Percentiles rank a stretch among this genome's conserved stretches.
phyloP scores from a whole-genome alignment of 1,140 invertebrate species.

The Pseudomyrmex flavicornis region DNA sequence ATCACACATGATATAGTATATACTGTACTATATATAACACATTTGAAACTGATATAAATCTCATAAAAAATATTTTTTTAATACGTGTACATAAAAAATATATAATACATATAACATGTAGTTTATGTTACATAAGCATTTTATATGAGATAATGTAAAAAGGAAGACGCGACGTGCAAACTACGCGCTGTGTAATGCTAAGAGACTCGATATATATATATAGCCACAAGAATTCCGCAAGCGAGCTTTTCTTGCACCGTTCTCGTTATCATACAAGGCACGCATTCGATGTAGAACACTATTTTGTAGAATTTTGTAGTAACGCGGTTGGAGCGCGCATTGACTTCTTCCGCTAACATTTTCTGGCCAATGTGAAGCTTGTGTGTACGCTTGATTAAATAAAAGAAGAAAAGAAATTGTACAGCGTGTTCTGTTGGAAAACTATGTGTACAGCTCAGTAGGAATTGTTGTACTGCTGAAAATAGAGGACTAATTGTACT shows the following conservation, averaged over 20 bases:
- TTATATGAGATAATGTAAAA: too few relatives aligned
- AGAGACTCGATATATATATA: neutral
- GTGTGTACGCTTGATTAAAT: conserved; percentile 46
- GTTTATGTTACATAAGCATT: too few relatives aligned
- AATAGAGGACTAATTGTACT: neutral
- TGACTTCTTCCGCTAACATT: conserved; percentile 37
- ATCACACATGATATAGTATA: too few relatives aligned
- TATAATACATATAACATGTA: too few relatives aligned
- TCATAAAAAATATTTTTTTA: too few relatives aligned
- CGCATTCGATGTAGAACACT: conserved; percentile 52
- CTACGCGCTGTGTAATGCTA: neutral
- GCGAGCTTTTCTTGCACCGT: conserved; percentile 18
- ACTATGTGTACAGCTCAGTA: conserved; percentile 27
- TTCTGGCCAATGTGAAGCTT: conserved; percentile 30
- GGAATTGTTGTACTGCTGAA: conserved; percentile 24
- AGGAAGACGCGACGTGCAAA: neutral
- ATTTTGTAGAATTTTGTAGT: conserved; percentile 39
- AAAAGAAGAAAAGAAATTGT: conserved; percentile 38
- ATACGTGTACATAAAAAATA: too few relatives aligned
- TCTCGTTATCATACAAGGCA: conserved; percentile 51
- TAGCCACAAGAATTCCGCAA: conserved; percentile 3
- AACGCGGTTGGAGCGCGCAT: conserved; percentile 11
- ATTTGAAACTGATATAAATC: too few relatives aligned
- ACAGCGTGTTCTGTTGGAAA: conserved; percentile 24
- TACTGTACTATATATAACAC: too few relatives aligned